Percentiles rank a stretch among this genome's conserved stretches.
Conservation (phyloP, 2,113 vertebrate genomes). For the Mola mola region DNA sequence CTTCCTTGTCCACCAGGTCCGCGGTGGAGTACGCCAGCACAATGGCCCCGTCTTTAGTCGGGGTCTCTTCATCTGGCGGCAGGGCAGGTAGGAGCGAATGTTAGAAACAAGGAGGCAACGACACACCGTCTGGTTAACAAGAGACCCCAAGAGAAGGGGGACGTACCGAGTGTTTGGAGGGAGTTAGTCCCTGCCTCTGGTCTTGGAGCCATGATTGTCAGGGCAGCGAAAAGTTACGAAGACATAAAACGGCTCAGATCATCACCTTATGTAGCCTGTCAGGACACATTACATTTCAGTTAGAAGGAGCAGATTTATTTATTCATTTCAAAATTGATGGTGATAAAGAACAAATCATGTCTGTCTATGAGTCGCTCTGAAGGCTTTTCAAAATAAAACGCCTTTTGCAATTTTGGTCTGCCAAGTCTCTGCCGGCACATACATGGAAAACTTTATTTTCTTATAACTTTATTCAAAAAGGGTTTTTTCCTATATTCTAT, state of each 20-base stretch:
- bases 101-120: background rate
- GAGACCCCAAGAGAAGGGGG: background rate
- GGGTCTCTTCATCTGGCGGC: constrained; percentile 50
- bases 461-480: no score
- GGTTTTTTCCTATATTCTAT: no score
- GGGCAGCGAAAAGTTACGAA: background rate
- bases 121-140: background rate
- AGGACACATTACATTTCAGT: no score
- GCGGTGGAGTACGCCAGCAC: constrained; percentile 83
- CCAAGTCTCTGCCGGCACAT: background rate
- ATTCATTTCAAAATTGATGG: no score
- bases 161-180: constrained; percentile 56
- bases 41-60: constrained; percentile 73
- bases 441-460: no score
- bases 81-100: background rate
- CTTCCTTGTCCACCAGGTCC: constrained; percentile 80
- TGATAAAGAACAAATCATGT: no score
- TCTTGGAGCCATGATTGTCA: constrained; percentile 88
- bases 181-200: constrained; percentile 81
- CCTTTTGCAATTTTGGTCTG: background rate
- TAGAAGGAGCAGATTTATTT: no score
- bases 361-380: no score
- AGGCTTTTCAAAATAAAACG: background rate
- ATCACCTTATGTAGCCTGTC: no score
- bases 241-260: background rate